Conservation (phyloP, 2,888 invertebrate species). For the Aphodius granarius region DNA sequence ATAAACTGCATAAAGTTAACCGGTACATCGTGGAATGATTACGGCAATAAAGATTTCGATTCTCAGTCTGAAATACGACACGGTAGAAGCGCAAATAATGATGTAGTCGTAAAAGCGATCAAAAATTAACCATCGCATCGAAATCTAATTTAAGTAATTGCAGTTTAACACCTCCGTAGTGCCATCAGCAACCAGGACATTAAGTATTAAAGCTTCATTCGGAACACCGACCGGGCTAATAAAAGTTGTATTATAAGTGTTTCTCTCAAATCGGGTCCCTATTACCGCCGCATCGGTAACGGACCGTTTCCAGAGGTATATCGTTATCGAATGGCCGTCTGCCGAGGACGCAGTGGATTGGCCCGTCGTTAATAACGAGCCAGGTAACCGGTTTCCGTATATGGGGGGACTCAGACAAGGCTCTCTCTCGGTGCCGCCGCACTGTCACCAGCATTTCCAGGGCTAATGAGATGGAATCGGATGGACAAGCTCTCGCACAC, state of each 20-base stretch:
- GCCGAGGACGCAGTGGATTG: neutral
- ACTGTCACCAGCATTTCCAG: slow-evolving; percentile 54
- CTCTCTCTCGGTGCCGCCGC: slow-evolving; percentile 46
- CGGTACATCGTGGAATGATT: neutral
- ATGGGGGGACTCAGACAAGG: slow-evolving; percentile 47
- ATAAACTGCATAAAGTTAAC: neutral
- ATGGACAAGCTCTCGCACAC: slow-evolving; percentile 50
- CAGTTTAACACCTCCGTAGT: neutral
- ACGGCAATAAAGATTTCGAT: neutral
- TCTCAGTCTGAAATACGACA: neutral
- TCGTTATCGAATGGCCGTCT: slow-evolving; percentile 51
- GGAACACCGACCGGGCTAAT: neutral
- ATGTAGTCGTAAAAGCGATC: neutral
- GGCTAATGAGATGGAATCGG: slow-evolving; percentile 57
- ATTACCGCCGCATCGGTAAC: neutral
- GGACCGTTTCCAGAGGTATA: slow-evolving; percentile 39
- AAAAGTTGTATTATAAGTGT: neutral
- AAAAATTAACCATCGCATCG: neutral
- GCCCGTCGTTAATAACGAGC: slow-evolving; percentile 38
- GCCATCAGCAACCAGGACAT: neutral
- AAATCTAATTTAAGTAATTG: neutral
- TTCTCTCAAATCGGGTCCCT: neutral
- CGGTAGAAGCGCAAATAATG: neutral
- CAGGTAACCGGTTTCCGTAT: slow-evolving; percentile 53
- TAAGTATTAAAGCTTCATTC: neutral